These are phyloP conservation scores for Antrozous pallidus DNA, from an alignment of 2,797 vertebrate species.

Conservation along the genomic window DNA sequence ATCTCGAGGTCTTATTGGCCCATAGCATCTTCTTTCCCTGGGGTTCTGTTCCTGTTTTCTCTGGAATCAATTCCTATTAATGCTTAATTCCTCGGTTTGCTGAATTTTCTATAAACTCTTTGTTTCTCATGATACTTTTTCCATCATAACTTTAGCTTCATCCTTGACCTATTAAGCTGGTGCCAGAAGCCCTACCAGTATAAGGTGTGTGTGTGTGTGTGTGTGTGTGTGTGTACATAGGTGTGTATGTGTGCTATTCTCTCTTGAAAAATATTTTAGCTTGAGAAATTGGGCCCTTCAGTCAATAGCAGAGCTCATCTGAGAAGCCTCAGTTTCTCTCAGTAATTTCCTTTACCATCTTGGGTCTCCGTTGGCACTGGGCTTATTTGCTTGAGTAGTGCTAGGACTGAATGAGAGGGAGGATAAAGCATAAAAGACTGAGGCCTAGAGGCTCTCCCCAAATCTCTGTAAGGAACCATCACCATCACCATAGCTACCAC, in stretches of 20 bases:
- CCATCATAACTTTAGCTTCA: conserved; percentile 47
- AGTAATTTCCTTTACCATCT: not conserved
- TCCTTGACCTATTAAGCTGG: conserved; percentile 31
- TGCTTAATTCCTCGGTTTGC: conserved; percentile 18
- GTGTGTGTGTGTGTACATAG: not conserved
- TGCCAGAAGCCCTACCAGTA: not conserved
- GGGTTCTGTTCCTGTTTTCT: conserved; percentile 46
- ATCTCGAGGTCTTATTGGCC: conserved; percentile 63
- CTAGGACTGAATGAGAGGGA: not conserved
- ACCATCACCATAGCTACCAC: not conserved
- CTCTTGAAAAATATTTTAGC: not conserved
- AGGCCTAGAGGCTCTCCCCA: not conserved
- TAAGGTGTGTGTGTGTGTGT: not conserved
- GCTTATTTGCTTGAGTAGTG: not conserved
- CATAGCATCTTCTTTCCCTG: conserved; percentile 72
- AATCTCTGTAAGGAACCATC: not conserved
- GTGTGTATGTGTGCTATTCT: not conserved
- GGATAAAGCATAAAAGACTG: not conserved
- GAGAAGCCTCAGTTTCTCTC: not conserved
- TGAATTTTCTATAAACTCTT: not conserved
- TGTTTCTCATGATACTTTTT: conserved; percentile 59
- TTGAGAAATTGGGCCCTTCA: not conserved
- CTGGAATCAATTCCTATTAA: conserved; percentile 30
- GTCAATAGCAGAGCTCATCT: not conserved
- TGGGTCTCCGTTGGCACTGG: not conserved